Base-by-base conservation (phyloP, 2,888 invertebrate genomes). In the Acronicta leporina region DNA sequence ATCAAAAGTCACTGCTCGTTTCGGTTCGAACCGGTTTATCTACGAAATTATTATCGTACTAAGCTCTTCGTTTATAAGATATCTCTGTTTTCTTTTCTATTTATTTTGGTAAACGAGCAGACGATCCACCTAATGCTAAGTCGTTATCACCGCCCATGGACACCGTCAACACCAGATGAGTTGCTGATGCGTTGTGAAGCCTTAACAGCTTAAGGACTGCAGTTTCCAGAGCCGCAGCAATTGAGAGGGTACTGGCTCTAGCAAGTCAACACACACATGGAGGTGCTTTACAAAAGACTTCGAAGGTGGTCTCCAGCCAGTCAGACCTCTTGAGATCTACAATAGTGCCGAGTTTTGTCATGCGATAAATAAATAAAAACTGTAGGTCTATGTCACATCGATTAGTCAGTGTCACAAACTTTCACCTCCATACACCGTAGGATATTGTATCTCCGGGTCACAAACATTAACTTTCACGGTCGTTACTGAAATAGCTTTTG, bases 331-430 rank as follows among this genome's bases (percentile, higher is more conserved):
- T 3, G 20, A 20, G 20, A n/a, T n/a, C n/a, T n/a, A n/a, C n/a
- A n/a, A n/a, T n/a, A n/a, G n/a, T n/a, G n/a, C n/a, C 40, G 65
- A 63, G 61, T 65, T 59, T 58, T 51, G 46, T 30, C 63, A 64
- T 69, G 78, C 73, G 73, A 82, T 80, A 83, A 68, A 77, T 74
- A 62, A 64, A 80, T n/a, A 79, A 73, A 83, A 86, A 80, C 63
- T 58, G 69, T 68, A 68, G 77, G 73, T 83, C 75, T 68, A 82
- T 86, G 86, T 87, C 83, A 83, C 79, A 77, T 81, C 87, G 83
- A 90, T 91, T 88, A 87, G 84, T 89, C 86, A 85, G 79, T 87
- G 90, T 90, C 90, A 83, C 84, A 84, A 88, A 91, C 92, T 92
- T 92, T 92, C 92, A 89, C 92, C 87, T 86, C 78, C 60, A 75